Base-by-base conservation (phyloP, 2,888 invertebrate species). In the Alentia gelatinosa region DNA sequence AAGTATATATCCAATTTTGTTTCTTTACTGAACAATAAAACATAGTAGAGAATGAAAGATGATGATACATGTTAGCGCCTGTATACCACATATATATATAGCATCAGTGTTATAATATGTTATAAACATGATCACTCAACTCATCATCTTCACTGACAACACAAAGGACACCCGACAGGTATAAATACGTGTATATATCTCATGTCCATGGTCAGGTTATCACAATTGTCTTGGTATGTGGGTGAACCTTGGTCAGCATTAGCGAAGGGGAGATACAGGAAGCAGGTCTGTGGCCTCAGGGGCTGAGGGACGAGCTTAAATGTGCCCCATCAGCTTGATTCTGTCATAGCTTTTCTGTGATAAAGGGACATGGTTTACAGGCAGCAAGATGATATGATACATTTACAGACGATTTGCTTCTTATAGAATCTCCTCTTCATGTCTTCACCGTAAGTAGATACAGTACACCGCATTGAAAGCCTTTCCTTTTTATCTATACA, bases 191-290 rank as follows among this genome's bases (percentile, higher is more conserved):
- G n/a, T 26, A 19, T 26, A 79, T 26, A 19, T 39, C 37, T 23
- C 79, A 79, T 39, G 33, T 79, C 37, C 79, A 79, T 79, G 5
- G 37, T 79, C 19, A 79, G 79, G 23, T 79, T 79, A 79, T 79
- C 79, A 79, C 79, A 79, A 79, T 79, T 79, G 79, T 79, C 39
- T 79, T 33, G 26, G 74, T 74, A 33, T 74, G 0, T 37, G 39
- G 39, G 39, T 79, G 79, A 39, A 39, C 39, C 7, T 39, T 79
- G 37, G 39, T 37, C 79, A 35, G 30, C 33, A 68, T 68, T 30
- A 30, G 68, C 79, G 39, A 23, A 39, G 79, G 79, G 79, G 39
- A 37, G 37, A 37, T 79, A 19, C 35, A n/a, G 19, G 39, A 79
- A 79, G 79, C 39, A 79, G 35, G 79, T 39, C 35, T 33, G 79